Evolutionary conservation across 1,140 invertebrate species (phyloP).

Genomic region (Zaprionus nigranus): DNA sequence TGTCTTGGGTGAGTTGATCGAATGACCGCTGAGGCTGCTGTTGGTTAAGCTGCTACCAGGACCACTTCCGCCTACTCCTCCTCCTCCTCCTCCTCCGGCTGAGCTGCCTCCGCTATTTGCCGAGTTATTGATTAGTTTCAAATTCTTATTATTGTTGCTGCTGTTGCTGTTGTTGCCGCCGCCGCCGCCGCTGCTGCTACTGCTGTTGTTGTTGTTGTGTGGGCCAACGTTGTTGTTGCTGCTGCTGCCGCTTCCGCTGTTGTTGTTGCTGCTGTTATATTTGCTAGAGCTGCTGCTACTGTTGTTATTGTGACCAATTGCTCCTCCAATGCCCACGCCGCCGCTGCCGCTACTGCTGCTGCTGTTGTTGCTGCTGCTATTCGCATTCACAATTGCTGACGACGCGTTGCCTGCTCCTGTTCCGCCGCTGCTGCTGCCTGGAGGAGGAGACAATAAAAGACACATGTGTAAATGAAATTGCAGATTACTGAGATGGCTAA

Average conservation of each 20-base stretch:
- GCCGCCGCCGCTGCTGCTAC: constrained; percentile 27
- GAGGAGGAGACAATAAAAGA: background rate
- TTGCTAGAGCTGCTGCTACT: constrained; percentile 36
- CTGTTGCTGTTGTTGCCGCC: constrained; percentile 13
- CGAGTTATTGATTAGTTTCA: constrained; percentile 79
- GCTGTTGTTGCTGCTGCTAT: constrained; percentile 49
- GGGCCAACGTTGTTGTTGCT: constrained; percentile 19
- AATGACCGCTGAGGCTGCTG: constrained; percentile 41
- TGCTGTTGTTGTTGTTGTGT: constrained; percentile 22
- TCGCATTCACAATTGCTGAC: constrained; percentile 35
- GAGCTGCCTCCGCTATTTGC: constrained; percentile 18
- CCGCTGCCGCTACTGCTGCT: constrained; percentile 22
- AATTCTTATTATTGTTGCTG: constrained; percentile 63
- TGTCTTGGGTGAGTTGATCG: constrained; percentile 77
- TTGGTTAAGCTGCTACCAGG: constrained; percentile 3
- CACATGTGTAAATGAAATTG: background rate
- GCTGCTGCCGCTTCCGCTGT: constrained; percentile 41
- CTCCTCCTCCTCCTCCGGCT: background rate
- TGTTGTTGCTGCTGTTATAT: constrained; percentile 51
- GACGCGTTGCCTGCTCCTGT: constrained; percentile 42
- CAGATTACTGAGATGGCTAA: no score
- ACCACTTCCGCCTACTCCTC: constrained; percentile 29
- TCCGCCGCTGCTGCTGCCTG: constrained; percentile 11
- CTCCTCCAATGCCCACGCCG: constrained; percentile 27
- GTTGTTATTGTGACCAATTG: constrained; percentile 22